Conservation (phyloP, 2,797 vertebrate species). For the Mus spretus region DNA sequence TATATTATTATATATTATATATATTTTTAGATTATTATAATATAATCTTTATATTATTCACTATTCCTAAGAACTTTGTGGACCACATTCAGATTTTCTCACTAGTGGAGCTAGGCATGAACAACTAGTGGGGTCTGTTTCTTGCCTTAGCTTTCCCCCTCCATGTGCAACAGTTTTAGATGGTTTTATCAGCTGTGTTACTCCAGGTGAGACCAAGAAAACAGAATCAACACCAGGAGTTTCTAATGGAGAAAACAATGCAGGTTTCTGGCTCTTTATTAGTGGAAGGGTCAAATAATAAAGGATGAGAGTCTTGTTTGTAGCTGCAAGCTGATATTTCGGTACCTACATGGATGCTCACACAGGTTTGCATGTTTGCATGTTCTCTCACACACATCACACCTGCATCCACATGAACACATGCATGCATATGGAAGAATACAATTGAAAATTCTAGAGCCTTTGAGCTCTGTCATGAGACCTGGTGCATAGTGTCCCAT, state of each 20-base stretch:
- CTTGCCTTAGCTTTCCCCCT: neutral
- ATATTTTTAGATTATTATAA: too few relatives aligned
- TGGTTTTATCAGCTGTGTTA: neutral
- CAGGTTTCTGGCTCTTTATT: neutral
- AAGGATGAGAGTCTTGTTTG: neutral
- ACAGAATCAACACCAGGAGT: neutral
- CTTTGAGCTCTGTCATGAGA: neutral
- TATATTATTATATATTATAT: too few relatives aligned
- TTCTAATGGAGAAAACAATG: neutral
- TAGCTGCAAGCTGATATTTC: neutral
- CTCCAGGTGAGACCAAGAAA: neutral
- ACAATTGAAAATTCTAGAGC: neutral
- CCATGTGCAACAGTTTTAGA: neutral
- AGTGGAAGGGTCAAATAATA: neutral
- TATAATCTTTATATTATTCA: neutral
- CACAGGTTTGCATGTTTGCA: neutral
- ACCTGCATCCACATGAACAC: too few relatives aligned
- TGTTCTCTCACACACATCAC: neutral
- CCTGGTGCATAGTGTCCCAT: neutral
- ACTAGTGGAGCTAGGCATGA: neutral
- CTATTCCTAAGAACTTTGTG: neutral
- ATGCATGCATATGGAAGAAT: neutral
- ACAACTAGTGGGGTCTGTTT: neutral
- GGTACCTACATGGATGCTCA: neutral
- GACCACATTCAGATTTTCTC: neutral